Base-by-base conservation (phyloP, 2,797 vertebrate species). In the Coccyzus lansbergi region DNA sequence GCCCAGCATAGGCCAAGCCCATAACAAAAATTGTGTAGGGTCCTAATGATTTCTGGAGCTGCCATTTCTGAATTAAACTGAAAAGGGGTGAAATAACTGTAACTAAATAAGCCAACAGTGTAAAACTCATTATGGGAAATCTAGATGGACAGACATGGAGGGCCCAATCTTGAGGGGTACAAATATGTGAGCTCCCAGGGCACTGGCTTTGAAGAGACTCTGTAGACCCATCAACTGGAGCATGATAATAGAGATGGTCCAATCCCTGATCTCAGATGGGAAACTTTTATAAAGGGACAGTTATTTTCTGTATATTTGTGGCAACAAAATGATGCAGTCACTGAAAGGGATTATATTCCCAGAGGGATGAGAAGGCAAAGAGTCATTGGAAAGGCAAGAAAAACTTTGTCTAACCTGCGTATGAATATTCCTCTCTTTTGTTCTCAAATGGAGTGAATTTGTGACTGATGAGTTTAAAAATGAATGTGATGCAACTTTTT, bases 321-420 rank as follows among this genome's bases (percentile, higher is more conserved):
- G 24, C 75, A 78, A 31, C 10, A 75, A 58, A 91, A 70, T 31
- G 33, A 36, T 55, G 60, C 84, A 65, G 69, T 70, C 68, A 40
- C 88, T 79, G 86, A 76, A 94, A 64, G 60, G 40, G 59, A 80
- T 69, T 68, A 18, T 92, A 69, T 63, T 89, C 52, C 92, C 91
- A 69, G 87, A 90, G 92, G 83, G 88, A 84, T 24, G 6, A 83
- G 48, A 64, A 44, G 95, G 18, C 38, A 95, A 60, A 86, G 69
- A 83, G 65, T 53, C 3, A 5, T 63, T 0, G 0, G n/a, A 46
- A 88, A 82, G 55, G 58, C 74, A 70, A 55, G 46, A 87, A 79
- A 93, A 83, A 8, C 29, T 52, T 62, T 87, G 31, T 44, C 34
- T 90, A 75, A 96, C 87, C 49, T 89, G 48, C 48, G 77, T 46